Evolutionary conservation across 2,113 vertebrate species (phyloP), one percentile per base, ranked within the genome.

Genomic region (Oophaga pumilio): DNA sequence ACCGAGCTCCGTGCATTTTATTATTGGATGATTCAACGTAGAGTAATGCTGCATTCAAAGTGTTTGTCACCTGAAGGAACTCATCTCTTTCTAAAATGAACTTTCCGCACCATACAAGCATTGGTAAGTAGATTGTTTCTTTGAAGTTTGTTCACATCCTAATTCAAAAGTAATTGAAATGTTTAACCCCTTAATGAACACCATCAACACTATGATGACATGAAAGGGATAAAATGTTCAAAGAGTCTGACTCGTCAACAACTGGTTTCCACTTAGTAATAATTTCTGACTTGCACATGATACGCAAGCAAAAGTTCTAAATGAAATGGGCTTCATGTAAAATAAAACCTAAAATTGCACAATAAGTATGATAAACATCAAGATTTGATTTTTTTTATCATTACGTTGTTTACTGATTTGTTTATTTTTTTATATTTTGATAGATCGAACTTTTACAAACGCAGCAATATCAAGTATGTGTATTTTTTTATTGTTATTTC

Each of bases 161-260:
- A 57, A 80, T 80, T 59, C n/a, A 33, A 60, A 8, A 80, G 77
- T 82, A 82, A 82, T 82, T 62, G 57, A 82, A 66, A 66, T 66
- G 28, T 64, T 82, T 64, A 43, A 82, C 80, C 60, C 28, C 57
- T 66, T 82, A 64, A 66, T 66, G 28, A 43, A 1, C 13, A 50
- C 17, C 43, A 49, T 64, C 26, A 66, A 49, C 26, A 66, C 12
- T 43, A 1, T 33, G 56, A 26, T 28, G 50, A 24, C 52, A 53
- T 50, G 22, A 76, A 76, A 4, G 8, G 18, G 43, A 52, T 12
- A n/a, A 20, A 50, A 53, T 76, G 74, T 50, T 76, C 28, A 50
- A 50, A 74, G 14, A 50, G 43, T 14, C 15, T 71, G 26, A 73
- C 15, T 43, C 43, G 43, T 43, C 17, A 8, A 33, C 33, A 43